phyloP scores from a whole-genome alignment of 2,888 invertebrate species.

The Limnephilus auricula region DNA sequence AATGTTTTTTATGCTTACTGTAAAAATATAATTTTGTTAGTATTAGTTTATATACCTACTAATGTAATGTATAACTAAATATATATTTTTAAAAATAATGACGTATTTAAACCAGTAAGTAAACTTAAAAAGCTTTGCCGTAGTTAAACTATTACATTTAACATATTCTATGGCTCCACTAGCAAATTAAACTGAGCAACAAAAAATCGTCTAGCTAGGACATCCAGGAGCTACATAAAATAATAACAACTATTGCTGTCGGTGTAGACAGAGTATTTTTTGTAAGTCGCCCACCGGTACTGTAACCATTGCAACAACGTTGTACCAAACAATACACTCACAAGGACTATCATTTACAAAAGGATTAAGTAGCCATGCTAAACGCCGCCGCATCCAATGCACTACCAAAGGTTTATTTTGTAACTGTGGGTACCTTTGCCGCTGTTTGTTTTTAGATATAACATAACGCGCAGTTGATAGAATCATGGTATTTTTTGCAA shows the following conservation, averaged over 20 bases:
- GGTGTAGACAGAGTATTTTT: constrained; percentile 16
- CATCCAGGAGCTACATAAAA: background rate
- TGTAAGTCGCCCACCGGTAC: constrained; percentile 9
- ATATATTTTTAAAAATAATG: too few relatives aligned
- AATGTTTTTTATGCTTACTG: too few relatives aligned
- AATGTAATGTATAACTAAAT: too few relatives aligned
- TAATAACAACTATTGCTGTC: background rate
- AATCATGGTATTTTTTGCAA: background rate
- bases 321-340: constrained; percentile 21
- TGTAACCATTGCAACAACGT: background rate
- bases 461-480: background rate
- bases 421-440: background rate
- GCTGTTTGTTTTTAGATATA: background rate
- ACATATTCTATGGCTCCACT: background rate
- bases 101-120: too few relatives aligned
- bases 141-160: background rate
- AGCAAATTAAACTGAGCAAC: background rate
- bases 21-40: too few relatives aligned
- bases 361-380: constrained; percentile 34
- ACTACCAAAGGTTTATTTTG: background rate
- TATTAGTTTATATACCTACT: too few relatives aligned
- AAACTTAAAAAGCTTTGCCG: background rate
- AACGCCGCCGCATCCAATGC: background rate
- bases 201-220: background rate
- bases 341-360: background rate